These are phyloP conservation scores for Myripristis murdjan DNA, from an alignment of 2,797 vertebrate genomes.

Conservation along the genomic window DNA sequence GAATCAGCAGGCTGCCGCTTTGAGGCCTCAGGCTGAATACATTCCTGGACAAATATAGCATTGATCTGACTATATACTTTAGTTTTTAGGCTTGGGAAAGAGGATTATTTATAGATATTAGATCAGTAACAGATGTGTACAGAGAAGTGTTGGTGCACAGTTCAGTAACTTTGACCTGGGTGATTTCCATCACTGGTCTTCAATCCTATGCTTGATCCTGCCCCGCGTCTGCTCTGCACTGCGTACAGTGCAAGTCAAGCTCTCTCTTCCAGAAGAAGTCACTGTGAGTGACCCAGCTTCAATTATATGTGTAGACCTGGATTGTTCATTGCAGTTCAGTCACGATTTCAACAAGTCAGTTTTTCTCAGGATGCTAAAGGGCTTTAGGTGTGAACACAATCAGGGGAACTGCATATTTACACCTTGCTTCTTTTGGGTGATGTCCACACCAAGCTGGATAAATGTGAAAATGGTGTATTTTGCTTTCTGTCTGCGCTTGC, in stretches of 20 bases:
- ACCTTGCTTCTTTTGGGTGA: too few relatives aligned
- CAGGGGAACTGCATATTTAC: too few relatives aligned
- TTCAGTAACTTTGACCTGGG: constrained; percentile 14
- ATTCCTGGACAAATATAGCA: constrained; percentile 68
- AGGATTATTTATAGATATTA: constrained; percentile 2
- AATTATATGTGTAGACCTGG: not conserved
- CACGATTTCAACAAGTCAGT: too few relatives aligned
- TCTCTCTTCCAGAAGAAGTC: constrained; percentile 8
- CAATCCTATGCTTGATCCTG: too few relatives aligned
- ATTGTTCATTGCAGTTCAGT: not conserved
- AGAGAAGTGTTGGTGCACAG: constrained; percentile 4
- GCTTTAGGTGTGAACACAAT: too few relatives aligned
- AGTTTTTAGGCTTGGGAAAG: constrained; percentile 31
- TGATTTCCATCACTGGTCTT: constrained; percentile 1
- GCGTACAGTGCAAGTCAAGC: not conserved
- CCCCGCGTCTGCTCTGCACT: too few relatives aligned
- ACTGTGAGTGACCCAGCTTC: not conserved
- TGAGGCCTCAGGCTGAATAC: constrained; percentile 54
- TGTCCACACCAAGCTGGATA: too few relatives aligned
- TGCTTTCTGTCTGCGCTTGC: too few relatives aligned
- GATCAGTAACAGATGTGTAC: constrained; percentile 15
- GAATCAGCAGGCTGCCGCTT: constrained; percentile 59
- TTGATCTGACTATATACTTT: constrained; percentile 52
- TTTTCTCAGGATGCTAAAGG: too few relatives aligned
- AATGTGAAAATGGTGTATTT: too few relatives aligned